These are phyloP conservation scores for Pseudochirops corinnae DNA, from an alignment of 2,797 vertebrate species.

Conservation along the genomic window DNA sequence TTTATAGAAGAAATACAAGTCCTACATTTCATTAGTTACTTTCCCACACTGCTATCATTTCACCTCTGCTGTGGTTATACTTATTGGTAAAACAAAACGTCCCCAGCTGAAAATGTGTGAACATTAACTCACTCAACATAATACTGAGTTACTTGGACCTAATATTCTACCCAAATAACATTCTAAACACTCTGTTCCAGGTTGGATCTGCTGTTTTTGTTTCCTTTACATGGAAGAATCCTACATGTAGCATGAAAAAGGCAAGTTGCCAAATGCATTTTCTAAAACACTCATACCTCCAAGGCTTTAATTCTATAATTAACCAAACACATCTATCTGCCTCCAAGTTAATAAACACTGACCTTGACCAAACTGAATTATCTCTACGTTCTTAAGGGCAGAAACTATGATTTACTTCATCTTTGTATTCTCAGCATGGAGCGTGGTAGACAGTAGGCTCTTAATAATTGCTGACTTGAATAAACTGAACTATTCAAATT, in stretches of 20 bases:
- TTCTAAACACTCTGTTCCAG: not conserved
- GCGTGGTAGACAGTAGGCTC: not conserved
- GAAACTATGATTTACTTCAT: slow-evolving; percentile 2
- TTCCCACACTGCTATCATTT: slow-evolving; percentile 13
- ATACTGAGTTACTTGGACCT: not conserved
- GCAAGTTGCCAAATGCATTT: slow-evolving; percentile 3
- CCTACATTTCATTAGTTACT: not conserved
- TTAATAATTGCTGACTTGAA: not conserved
- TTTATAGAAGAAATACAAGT: slow-evolving; percentile 2
- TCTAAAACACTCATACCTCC: slow-evolving; percentile 12
- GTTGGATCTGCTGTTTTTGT: not conserved
- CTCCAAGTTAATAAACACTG: not conserved
- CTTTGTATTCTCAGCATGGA: not conserved
- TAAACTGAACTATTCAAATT: not conserved
- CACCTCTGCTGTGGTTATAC: not conserved
- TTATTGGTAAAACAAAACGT: slow-evolving; percentile 10
- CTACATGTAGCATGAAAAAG: slow-evolving; percentile 25
- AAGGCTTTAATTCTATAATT: accelerated
- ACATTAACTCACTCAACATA: slow-evolving; percentile 23
- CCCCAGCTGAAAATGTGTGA: slow-evolving; percentile 11
- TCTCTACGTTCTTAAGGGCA: not conserved
- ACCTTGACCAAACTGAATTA: not conserved
- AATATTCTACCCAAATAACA: slow-evolving; percentile 33
- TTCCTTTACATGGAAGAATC: slow-evolving; percentile 26
- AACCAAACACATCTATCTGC: not conserved